Percentiles rank a stretch among this genome's conserved stretches.
phyloP scores from a whole-genome alignment of 2,888 invertebrate genomes.

The Pherbina coryleti region DNA sequence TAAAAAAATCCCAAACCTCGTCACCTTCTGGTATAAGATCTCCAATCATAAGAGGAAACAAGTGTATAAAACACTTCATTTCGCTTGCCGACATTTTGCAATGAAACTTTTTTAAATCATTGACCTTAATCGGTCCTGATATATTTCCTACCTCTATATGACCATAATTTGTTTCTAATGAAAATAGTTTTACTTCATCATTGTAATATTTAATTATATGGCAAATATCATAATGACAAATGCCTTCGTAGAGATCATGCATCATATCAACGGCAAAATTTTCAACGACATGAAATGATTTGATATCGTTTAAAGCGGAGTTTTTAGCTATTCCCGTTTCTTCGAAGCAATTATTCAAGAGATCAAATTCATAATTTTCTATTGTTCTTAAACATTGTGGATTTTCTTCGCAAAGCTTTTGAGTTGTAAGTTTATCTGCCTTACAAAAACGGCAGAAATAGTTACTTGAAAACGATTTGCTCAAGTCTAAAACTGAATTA shows the following conservation, averaged over 20 bases:
- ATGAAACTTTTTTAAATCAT: neutral
- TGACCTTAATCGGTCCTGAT: too few species aligned
- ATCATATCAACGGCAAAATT: constrained; percentile 10
- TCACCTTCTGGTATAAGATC: constrained; percentile 22
- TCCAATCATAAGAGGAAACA: constrained; percentile 38
- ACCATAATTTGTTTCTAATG: neutral
- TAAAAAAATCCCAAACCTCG: constrained; percentile 36
- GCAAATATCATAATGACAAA: constrained; percentile 16
- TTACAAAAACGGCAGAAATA: constrained; percentile 15
- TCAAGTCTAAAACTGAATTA: neutral
- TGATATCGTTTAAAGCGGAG: neutral
- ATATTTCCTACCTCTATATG: too few species aligned
- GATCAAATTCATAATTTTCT: too few species aligned
- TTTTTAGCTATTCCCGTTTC: neutral
- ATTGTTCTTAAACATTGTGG: too few species aligned
- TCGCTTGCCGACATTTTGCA: neutral
- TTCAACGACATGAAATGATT: neutral
- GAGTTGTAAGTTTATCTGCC: neutral
- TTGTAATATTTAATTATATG: neutral
- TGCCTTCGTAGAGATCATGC: constrained; percentile 19
- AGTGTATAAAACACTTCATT: constrained; percentile 29
- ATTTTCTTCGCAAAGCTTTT: neutral
- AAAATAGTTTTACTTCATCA: neutral
- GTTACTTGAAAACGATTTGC: constrained; percentile 5
- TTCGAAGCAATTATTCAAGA: too few species aligned